Conservation (phyloP, 1,140 invertebrate genomes). For the Lepidurus apus region DNA sequence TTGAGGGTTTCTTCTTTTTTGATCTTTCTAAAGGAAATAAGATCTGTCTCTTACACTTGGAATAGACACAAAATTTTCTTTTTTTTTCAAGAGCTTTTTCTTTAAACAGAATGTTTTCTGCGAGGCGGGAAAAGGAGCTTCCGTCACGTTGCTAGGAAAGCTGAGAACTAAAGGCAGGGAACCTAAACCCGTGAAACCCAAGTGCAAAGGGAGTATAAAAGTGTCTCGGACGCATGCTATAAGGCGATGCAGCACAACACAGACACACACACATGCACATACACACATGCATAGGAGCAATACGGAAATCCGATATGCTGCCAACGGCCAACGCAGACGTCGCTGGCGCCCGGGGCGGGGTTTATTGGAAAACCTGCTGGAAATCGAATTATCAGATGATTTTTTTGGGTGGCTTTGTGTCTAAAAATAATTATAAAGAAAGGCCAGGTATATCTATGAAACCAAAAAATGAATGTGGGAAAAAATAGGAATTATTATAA, state of each 20-base stretch:
- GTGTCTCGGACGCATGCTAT: slow-evolving; percentile 13
- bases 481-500: no score
- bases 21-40: no score
- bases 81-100: no score
- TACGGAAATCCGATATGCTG: slow-evolving; percentile 21
- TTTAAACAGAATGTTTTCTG: no score
- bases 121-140: background rate
- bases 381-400: background rate
- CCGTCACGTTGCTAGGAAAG: slow-evolving; percentile 1
- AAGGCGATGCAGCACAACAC: slow-evolving; percentile 2
- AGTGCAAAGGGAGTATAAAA: background rate
- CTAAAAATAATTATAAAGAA: no score
- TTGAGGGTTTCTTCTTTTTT: no score
- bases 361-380: background rate
- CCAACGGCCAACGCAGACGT: slow-evolving; percentile 17
- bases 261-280: slow-evolving; percentile 1
- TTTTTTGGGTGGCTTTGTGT: background rate
- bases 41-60: no score
- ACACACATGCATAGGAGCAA: slow-evolving; percentile 10
- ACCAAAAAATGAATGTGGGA: no score
- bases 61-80: no score
- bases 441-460: no score
- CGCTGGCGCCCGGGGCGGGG: slow-evolving; percentile 18
- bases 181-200: background rate
- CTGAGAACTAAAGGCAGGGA: slow-evolving; percentile 8